Evolutionary conservation across 2,888 invertebrate genomes (phyloP).

Genomic region (Rhamphomyia laevipes): DNA sequence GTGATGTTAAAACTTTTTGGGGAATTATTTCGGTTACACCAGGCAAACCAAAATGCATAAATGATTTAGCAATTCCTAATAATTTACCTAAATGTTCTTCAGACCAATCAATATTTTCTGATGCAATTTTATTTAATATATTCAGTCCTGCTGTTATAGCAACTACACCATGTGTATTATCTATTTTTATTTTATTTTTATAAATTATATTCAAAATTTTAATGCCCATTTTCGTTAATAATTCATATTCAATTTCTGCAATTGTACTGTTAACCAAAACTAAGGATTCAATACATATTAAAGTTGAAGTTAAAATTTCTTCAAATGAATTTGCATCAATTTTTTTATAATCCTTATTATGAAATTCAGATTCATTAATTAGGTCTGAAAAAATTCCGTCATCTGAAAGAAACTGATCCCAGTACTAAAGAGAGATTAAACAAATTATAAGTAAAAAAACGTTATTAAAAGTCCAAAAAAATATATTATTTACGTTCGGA

Average conservation of each 20-base stretch:
- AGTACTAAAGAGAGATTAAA: conserved; percentile 12
- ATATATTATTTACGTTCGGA: conserved; percentile 9
- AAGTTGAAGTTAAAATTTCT: conserved; percentile 17
- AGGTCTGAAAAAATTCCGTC: conserved; percentile 15
- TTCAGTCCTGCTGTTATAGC: conserved; percentile 18
- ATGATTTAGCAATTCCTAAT: conserved; percentile 46
- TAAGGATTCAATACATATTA: conserved; percentile 18
- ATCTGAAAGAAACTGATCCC: conserved; percentile 15
- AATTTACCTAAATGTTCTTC: conserved; percentile 39
- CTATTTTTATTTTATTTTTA: conserved; percentile 11
- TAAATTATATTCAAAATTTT: conserved; percentile 14
- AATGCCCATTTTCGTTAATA: conserved; percentile 10
- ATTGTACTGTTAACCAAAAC: conserved; percentile 9
- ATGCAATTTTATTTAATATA: conserved; percentile 24
- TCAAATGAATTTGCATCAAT: conserved; percentile 16
- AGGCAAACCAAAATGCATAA: conserved; percentile 41
- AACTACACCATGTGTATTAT: conserved; percentile 12
- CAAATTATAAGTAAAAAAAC: background rate
- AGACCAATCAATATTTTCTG: conserved; percentile 26
- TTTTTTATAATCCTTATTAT: conserved; percentile 4
- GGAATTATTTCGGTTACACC: conserved; percentile 31
- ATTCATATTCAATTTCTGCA: background rate
- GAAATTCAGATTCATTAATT: background rate
- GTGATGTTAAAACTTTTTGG: conserved; percentile 46
- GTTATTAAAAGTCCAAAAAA: background rate